phyloP scores from a whole-genome alignment of 2,797 vertebrate species.

The Notolepis coatsorum region DNA sequence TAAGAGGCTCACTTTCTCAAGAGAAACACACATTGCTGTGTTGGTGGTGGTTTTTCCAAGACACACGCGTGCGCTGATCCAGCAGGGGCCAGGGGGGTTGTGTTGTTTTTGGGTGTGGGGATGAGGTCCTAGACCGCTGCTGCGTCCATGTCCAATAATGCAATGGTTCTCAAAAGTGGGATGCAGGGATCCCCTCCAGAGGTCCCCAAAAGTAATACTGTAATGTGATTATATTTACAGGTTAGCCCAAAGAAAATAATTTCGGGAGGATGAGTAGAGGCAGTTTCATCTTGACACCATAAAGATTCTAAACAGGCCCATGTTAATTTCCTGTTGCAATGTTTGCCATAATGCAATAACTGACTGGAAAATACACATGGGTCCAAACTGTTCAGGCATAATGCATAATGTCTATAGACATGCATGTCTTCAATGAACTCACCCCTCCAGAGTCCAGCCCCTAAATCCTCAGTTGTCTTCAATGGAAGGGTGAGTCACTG shows the following conservation, averaged over 20 bases:
- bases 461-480: background rate
- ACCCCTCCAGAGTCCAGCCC: too few relatives aligned
- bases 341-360: too few relatives aligned
- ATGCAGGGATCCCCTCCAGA: background rate
- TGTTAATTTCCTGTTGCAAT: too few relatives aligned
- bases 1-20: background rate
- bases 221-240: background rate
- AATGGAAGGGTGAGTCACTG: slow-evolving; percentile 21
- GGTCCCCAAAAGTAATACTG: background rate
- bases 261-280: too few relatives aligned
- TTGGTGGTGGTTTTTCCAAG: background rate
- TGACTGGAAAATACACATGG: too few relatives aligned
- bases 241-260: too few relatives aligned
- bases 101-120: background rate
- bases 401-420: too few relatives aligned
- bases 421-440: background rate
- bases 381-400: too few relatives aligned
- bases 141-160: background rate
- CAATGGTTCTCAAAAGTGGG: background rate
- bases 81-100: background rate
- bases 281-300: too few relatives aligned
- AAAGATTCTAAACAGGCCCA: too few relatives aligned
- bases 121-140: background rate
- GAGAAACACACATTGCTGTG: background rate
- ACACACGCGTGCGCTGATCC: background rate